These are phyloP conservation scores for Loriculus beryllinus DNA, from an alignment of 2,797 vertebrate genomes.

Conservation along the genomic window DNA sequence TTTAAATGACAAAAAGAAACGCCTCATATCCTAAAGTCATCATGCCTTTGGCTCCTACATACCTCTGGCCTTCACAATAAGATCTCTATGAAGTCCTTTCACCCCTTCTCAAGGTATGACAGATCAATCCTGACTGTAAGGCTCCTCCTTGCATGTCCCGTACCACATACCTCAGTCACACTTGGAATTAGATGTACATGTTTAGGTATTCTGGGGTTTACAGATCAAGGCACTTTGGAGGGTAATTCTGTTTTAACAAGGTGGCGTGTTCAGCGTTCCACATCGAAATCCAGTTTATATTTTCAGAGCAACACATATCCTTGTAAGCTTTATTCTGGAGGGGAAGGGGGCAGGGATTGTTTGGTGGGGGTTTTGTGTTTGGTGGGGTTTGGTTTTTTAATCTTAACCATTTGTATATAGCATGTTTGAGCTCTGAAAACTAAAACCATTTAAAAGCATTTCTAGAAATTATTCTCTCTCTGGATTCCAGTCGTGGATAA, in stretches of 20 bases:
- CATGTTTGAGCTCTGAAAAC: background rate
- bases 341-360: background rate
- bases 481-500: background rate
- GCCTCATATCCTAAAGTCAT: conserved; percentile 64
- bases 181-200: background rate
- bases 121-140: background rate
- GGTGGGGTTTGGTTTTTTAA: background rate
- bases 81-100: conserved; percentile 13
- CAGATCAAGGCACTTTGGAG: background rate
- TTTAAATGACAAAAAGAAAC: conserved; percentile 72
- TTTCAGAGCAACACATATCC: background rate
- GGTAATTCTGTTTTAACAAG: background rate
- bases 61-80: conserved; percentile 39
- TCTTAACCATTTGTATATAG: background rate
- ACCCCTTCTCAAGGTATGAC: background rate
- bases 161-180: background rate
- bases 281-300: background rate
- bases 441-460: background rate
- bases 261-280: background rate
- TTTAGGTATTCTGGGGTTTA: background rate
- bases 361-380: background rate
- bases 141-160: background rate
- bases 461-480: conserved; percentile 11
- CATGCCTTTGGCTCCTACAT: conserved; percentile 47
- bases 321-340: background rate